phyloP scores from a whole-genome alignment of 2,797 vertebrate genomes.

The Sebastes minor region DNA sequence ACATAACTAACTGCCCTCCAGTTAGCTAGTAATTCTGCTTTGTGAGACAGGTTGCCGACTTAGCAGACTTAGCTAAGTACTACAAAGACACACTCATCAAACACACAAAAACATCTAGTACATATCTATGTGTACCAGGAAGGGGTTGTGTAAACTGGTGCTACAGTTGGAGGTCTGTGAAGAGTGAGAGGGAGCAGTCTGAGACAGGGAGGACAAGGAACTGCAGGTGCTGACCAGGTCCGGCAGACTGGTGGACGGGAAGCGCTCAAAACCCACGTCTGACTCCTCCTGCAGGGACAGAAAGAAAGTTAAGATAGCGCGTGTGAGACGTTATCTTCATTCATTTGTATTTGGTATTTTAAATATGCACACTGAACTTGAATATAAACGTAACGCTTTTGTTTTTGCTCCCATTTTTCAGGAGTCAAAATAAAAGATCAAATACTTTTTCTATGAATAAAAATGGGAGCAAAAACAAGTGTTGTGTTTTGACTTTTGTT shows the following conservation, averaged over 20 bases:
- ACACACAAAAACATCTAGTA: background rate
- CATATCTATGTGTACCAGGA: constrained; percentile 78
- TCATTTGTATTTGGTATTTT: background rate
- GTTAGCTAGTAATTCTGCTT: no score
- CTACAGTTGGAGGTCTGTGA: constrained; percentile 73
- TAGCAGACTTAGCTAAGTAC: background rate
- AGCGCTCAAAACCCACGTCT: constrained; percentile 89
- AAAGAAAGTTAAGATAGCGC: background rate
- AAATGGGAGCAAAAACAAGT: no score
- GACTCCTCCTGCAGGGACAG: constrained; percentile 83
- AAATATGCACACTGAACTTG: background rate
- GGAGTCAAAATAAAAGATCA: no score
- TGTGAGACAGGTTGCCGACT: background rate
- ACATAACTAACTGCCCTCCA: background rate
- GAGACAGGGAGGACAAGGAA: constrained; percentile 75
- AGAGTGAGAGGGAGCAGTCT: background rate
- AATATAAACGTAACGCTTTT: no score
- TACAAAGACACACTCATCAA: background rate
- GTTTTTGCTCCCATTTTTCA: no score
- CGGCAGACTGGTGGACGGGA: constrained; percentile 92
- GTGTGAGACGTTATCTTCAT: background rate
- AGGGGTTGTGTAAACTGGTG: constrained; percentile 62
- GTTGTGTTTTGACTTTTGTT: no score
- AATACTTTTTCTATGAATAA: no score
- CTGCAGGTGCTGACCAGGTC: constrained; percentile 90